phyloP scores from a whole-genome alignment of 2,797 vertebrate genomes.

The Paramormyrops hopkinsi region DNA sequence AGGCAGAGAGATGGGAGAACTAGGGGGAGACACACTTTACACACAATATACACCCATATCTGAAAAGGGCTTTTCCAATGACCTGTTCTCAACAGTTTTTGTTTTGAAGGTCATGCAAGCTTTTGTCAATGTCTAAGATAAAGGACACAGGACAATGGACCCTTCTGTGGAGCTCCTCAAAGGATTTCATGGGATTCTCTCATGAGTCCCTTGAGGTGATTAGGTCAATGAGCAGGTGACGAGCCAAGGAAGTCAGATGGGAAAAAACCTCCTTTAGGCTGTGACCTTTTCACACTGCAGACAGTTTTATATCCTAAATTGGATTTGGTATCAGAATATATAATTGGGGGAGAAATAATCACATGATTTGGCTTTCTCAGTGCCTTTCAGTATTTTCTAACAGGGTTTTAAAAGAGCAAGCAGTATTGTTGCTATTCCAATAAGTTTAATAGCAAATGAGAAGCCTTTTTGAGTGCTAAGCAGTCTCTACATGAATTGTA shows the following conservation, averaged over 20 bases:
- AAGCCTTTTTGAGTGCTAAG: background rate
- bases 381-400: constrained; percentile 22
- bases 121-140: constrained; percentile 8
- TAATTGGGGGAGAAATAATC: constrained; percentile 15
- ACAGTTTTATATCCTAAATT: background rate
- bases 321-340: constrained; percentile 2
- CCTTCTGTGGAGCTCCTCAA: background rate
- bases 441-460: constrained; percentile 4
- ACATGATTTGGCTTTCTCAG: constrained; percentile 24
- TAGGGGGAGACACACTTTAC: constrained; percentile 19
- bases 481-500: background rate
- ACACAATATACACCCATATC: constrained; percentile 19
- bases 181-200: constrained; percentile 4
- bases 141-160: background rate
- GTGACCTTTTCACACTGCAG: background rate
- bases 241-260: background rate
- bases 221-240: background rate
- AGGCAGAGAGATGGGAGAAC: constrained; percentile 24
- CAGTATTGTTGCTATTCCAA: background rate
- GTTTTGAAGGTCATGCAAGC: constrained; percentile 11
- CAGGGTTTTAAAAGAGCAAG: constrained; percentile 17
- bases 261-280: background rate
- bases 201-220: background rate
- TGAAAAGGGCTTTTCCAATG: constrained; percentile 25
- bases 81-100: constrained; percentile 24